Evolutionary conservation across 2,888 invertebrate genomes (phyloP).

Genomic region (Dicyrtoma fusca): DNA sequence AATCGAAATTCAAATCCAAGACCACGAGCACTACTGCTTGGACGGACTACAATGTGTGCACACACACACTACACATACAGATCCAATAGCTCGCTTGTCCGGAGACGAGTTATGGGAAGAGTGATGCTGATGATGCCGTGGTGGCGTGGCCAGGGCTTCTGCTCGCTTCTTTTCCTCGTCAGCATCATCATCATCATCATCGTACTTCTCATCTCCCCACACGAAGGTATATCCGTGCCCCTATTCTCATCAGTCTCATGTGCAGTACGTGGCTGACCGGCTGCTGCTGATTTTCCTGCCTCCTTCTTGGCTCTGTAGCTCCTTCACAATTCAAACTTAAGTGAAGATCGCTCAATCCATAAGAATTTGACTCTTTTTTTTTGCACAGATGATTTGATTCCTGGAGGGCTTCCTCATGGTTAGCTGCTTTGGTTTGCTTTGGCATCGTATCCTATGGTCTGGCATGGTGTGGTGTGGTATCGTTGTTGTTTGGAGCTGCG

Average conservation of each 20-base stretch:
- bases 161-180: conserved; percentile 10
- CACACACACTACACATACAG: too few relatives aligned
- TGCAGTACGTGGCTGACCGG: not conserved
- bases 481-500: too few relatives aligned
- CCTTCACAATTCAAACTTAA: not conserved
- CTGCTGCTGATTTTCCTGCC: conserved; percentile 1
- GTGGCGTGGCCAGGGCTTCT: conserved; percentile 16
- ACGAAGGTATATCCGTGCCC: too few relatives aligned
- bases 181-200: conserved; percentile 7
- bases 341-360: conserved; percentile 43
- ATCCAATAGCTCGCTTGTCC: too few relatives aligned
- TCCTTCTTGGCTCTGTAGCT: conserved; percentile 9
- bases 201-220: too few relatives aligned
- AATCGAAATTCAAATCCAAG: too few relatives aligned
- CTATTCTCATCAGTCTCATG: not conserved
- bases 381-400: conserved; percentile 45
- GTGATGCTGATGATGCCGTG: conserved; percentile 9
- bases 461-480: not conserved
- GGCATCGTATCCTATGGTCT: too few relatives aligned
- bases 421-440: too few relatives aligned
- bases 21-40: too few relatives aligned
- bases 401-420: conserved; percentile 40
- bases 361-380: conserved; percentile 39
- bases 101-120: not conserved
- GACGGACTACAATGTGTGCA: too few relatives aligned